These are phyloP conservation scores for Cantharis rufa DNA, from an alignment of 2,888 invertebrate genomes.

Conservation along the genomic window DNA sequence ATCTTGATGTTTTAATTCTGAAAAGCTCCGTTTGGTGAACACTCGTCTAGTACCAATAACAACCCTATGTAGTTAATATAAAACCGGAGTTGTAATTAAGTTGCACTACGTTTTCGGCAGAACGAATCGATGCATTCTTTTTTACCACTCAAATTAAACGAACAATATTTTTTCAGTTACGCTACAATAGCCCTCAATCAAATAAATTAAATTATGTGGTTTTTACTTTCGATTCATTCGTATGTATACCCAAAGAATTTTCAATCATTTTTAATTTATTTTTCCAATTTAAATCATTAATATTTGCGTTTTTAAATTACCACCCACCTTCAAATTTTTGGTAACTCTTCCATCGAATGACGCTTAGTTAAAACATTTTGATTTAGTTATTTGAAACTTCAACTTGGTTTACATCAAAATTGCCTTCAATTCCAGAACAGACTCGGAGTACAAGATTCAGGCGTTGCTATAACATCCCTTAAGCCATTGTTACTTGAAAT, in stretches of 20 bases:
- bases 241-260: background rate
- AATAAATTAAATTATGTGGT: slow-evolving; percentile 36
- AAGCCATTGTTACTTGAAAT: slow-evolving; percentile 25
- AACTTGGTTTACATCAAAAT: slow-evolving; percentile 19
- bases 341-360: background rate
- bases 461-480: slow-evolving; percentile 25
- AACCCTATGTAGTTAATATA: slow-evolving; percentile 35
- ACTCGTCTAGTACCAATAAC: slow-evolving; percentile 36
- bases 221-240: slow-evolving; percentile 19
- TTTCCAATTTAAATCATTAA: background rate
- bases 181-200: slow-evolving; percentile 17
- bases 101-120: slow-evolving; percentile 37
- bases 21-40: slow-evolving; percentile 34
- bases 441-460: slow-evolving; percentile 20
- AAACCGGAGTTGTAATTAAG: slow-evolving; percentile 36
- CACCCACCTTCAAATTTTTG: background rate
- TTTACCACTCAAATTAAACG: slow-evolving; percentile 34
- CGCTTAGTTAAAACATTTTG: slow-evolving; percentile 5
- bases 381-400: slow-evolving; percentile 17
- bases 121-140: slow-evolving; percentile 37
- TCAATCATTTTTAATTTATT: background rate
- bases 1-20: slow-evolving; percentile 42
- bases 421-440: slow-evolving; percentile 17
- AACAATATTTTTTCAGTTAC: slow-evolving; percentile 34
- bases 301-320: background rate